Conservation (phyloP, 2,797 vertebrate genomes). For the Novumbra hubbsi region DNA sequence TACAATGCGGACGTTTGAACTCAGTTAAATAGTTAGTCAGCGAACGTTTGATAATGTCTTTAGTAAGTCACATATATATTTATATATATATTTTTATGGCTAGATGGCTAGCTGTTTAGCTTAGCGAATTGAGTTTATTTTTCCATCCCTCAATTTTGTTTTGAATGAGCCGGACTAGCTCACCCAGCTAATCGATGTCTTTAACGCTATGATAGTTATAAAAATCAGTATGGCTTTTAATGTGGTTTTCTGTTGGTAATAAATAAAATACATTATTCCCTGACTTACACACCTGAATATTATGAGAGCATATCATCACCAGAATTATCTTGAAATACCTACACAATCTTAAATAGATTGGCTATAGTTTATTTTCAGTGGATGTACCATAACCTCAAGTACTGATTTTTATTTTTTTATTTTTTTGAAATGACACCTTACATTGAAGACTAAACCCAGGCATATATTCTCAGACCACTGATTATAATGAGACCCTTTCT, state of each 20-base stretch:
- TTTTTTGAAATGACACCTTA: not conserved
- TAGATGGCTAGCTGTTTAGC: not conserved
- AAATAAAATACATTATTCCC: not conserved
- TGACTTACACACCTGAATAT: not conserved
- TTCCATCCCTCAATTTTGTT: not conserved
- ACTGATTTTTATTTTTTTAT: too few relatives aligned
- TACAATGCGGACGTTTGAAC: not conserved
- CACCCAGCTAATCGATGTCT: not conserved
- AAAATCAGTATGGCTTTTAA: not conserved
- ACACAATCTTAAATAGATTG: not conserved
- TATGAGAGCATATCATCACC: conserved; percentile 3
- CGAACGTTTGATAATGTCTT: not conserved
- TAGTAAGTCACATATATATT: too few relatives aligned
- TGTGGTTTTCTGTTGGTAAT: not conserved
- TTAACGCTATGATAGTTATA: not conserved
- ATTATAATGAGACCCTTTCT: not conserved
- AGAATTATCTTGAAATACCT: not conserved
- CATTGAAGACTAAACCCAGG: too few relatives aligned
- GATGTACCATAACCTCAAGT: not conserved
- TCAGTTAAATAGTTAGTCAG: not conserved
- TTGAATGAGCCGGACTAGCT: not conserved
- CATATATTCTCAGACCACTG: not conserved
- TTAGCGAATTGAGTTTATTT: not conserved
- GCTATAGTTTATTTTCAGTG: not conserved
- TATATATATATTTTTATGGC: too few relatives aligned